Base-by-base conservation (phyloP, 2,888 invertebrate genomes). In the Pristionchus maxplancki region DNA sequence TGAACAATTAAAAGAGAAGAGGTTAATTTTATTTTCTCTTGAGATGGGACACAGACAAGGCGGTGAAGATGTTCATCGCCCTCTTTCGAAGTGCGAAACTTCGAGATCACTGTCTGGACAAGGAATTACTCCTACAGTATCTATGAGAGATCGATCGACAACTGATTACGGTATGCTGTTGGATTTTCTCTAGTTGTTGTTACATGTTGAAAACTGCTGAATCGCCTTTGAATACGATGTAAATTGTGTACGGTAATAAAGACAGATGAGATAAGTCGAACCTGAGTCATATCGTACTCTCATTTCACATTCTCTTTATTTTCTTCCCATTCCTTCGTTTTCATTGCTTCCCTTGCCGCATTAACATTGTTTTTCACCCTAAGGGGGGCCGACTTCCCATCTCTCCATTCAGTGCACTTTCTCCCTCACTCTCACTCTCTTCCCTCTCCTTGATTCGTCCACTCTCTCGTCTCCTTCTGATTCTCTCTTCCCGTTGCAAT, bases 21-120 rank as follows among this genome's bases (percentile, higher is more conserved):
- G n/a, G n/a, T n/a, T n/a, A n/a, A n/a, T n/a, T n/a, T n/a, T n/a
- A n/a, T n/a, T n/a, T n/a, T n/a, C n/a, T n/a, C n/a, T n/a, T n/a
- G n/a, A 87, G 93, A 83, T 93, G 93, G 93, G 93, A 93, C 89
- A 91, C 92, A 37, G 93, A 94, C n/a, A 64, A 89, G 44, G 94
- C 93, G 24, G 90, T 90, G 24, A 90, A 90, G 64, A 84, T 89
- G 31, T 93, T 94, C 82, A 88, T 94, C 28, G 85, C 90, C 11
- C 62, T 92, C 28, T 94, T 90, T 85, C 89, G 93, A 37, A 91
- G 90, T 17, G 89, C 89, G 17, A 90, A 91, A 82, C 88, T 94
- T 31, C 44, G 48, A 8, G 93, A 94, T 91, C 90, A 90, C 15
- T 93, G 93, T 88, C 86, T 94, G 50, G 94, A 94, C 88, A 89